Evolutionary conservation across 2,888 invertebrate species (phyloP).

Genomic region (Caenorhabditis sp.): DNA sequence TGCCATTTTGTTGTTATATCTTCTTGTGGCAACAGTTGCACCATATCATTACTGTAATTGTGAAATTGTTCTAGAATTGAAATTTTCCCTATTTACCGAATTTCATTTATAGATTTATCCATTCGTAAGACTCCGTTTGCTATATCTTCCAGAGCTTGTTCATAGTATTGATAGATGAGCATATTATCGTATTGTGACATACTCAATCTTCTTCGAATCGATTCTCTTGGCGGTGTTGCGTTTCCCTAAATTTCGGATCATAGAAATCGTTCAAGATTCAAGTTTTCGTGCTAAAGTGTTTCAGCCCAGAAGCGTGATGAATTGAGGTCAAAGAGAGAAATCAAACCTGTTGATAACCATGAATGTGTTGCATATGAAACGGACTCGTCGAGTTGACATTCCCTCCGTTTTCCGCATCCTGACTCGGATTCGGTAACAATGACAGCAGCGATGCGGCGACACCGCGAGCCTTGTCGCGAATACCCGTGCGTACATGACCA

Average conservation of each 20-base stretch:
- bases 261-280: background rate
- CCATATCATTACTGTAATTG: slow-evolving; percentile 60
- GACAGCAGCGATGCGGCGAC: slow-evolving; percentile 51
- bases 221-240: slow-evolving; percentile 44
- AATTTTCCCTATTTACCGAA: slow-evolving; percentile 39
- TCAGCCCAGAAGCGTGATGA: slow-evolving; percentile 1
- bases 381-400: slow-evolving; percentile 14
- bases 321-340: background rate
- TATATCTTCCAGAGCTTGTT: slow-evolving; percentile 64
- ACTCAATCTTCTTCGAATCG: slow-evolving; percentile 58
- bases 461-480: slow-evolving; percentile 54
- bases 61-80: background rate
- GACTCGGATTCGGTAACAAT: slow-evolving; percentile 33
- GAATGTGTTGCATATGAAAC: slow-evolving; percentile 47
- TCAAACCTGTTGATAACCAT: slow-evolving; percentile 39
- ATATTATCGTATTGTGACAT: slow-evolving; percentile 67
- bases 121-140: slow-evolving; percentile 54
- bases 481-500: slow-evolving; percentile 52
- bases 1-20: slow-evolving; percentile 65
- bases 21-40: slow-evolving; percentile 59
- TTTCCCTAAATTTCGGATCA: slow-evolving; percentile 28
- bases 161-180: slow-evolving; percentile 67
- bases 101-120: slow-evolving; percentile 58
- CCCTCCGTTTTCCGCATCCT: slow-evolving; percentile 23
- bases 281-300: background rate